These are phyloP conservation scores for Archegozetes longisetosus DNA, from an alignment of 1,140 invertebrate genomes.

Conservation along the genomic window DNA sequence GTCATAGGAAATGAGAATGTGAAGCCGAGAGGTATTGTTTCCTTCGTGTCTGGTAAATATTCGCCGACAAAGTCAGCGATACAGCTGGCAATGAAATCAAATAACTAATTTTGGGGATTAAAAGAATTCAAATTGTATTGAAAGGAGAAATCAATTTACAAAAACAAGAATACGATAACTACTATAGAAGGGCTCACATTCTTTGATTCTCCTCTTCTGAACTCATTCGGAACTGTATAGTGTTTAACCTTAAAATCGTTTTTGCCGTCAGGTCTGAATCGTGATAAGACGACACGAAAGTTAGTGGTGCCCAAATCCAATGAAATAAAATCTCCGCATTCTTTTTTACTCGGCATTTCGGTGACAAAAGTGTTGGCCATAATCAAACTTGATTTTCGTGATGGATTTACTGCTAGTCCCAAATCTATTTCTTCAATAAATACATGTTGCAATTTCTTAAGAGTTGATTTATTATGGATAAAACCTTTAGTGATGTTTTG, in stretches of 20 bases:
- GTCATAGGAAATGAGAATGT: slow-evolving; percentile 68
- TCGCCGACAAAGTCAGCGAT: slow-evolving; percentile 49
- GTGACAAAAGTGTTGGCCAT: slow-evolving; percentile 51
- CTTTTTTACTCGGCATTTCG: slow-evolving; percentile 37
- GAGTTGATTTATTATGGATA: background rate
- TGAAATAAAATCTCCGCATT: slow-evolving; percentile 47
- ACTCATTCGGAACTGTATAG: slow-evolving; percentile 39
- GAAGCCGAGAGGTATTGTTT: slow-evolving; percentile 36
- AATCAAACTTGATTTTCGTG: slow-evolving; percentile 37
- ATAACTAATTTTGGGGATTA: slow-evolving; percentile 32
- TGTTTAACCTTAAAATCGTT: slow-evolving; percentile 43
- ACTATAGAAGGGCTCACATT: slow-evolving; percentile 25
- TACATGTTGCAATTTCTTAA: slow-evolving; percentile 26
- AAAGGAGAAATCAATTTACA: no score
- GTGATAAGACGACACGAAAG: slow-evolving; percentile 51
- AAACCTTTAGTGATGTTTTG: background rate
- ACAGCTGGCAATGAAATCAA: slow-evolving; percentile 58
- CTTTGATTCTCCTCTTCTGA: slow-evolving; percentile 37
- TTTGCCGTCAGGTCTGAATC: slow-evolving; percentile 34
- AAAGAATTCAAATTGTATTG: no score
- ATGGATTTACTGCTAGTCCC: slow-evolving; percentile 37
- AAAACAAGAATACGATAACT: background rate
- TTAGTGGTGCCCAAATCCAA: slow-evolving; percentile 65
- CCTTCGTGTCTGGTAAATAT: background rate
- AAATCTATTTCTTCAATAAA: slow-evolving; percentile 41